These are phyloP conservation scores for Dysmachus trigonus DNA, from an alignment of 2,888 invertebrate genomes.

Conservation along the genomic window DNA sequence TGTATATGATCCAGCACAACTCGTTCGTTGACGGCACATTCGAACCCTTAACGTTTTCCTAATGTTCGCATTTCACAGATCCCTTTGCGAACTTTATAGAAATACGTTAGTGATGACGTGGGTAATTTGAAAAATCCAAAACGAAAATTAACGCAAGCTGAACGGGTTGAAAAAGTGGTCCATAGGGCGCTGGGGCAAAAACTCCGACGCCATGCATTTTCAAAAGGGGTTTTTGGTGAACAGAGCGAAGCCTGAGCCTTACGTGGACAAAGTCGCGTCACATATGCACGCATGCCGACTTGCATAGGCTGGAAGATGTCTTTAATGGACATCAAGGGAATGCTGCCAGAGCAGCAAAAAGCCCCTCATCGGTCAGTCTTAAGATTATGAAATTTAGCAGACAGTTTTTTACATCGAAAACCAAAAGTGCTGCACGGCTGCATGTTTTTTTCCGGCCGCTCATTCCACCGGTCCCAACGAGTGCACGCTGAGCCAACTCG, in stretches of 20 bases:
- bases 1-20: not conserved
- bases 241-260: not conserved
- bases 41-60: not conserved
- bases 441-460: constrained; percentile 33
- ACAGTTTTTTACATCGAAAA: constrained; percentile 40
- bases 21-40: not conserved
- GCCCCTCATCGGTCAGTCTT: constrained; percentile 35
- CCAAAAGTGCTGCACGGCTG: constrained; percentile 38
- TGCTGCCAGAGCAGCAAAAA: constrained; percentile 6
- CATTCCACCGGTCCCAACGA: constrained; percentile 40
- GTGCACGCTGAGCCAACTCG: constrained; percentile 29
- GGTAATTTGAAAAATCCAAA: constrained; percentile 19
- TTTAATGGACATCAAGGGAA: constrained; percentile 41
- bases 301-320: constrained; percentile 16
- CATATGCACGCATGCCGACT: constrained; percentile 30
- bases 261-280: constrained; percentile 23
- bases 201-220: constrained; percentile 40
- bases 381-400: constrained; percentile 48
- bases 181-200: constrained; percentile 34
- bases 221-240: constrained; percentile 26
- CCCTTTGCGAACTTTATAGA: not conserved
- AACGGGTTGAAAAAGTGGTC: constrained; percentile 46
- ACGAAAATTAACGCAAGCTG: constrained; percentile 45
- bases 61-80: not conserved
- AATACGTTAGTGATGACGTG: not conserved